A percentile compares a stretch with the other conserved stretches of the same genome.
Conservation (phyloP, 2,797 vertebrate species). For the Peromyscus eremicus region DNA sequence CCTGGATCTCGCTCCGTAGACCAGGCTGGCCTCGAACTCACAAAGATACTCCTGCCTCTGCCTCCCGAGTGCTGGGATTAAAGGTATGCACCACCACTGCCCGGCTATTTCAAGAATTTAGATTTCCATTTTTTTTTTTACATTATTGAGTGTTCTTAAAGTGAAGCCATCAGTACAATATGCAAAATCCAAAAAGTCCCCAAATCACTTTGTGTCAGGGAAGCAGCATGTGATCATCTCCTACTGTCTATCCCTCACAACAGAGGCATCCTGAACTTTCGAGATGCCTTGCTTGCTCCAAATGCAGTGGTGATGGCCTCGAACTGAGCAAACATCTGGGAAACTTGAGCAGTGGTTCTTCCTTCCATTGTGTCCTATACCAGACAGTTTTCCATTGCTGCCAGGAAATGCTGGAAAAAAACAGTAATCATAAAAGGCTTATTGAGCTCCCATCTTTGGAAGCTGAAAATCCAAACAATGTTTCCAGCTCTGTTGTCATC, state of each 20-base stretch:
- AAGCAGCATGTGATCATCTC: neutral
- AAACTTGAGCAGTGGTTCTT: neutral
- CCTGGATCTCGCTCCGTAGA: too few species aligned
- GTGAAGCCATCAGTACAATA: neutral
- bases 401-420: neutral
- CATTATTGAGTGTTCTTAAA: constrained; percentile 66
- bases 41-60: too few species aligned
- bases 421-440: neutral
- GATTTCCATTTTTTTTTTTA: constrained; percentile 59
- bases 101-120: constrained; percentile 51
- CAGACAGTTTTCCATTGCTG: neutral
- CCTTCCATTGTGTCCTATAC: neutral
- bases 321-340: neutral
- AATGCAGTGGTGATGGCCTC: neutral
- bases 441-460: neutral
- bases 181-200: constrained; percentile 10
- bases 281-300: neutral
- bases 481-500: neutral
- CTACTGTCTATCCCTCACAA: neutral
- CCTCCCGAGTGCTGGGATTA: too few species aligned
- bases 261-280: neutral
- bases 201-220: neutral
- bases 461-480: neutral
- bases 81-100: too few species aligned
- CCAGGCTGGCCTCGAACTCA: too few species aligned